Conservation (phyloP, 53 echinoderm and acorn worm species). For the Holothuria scabra region DNA sequence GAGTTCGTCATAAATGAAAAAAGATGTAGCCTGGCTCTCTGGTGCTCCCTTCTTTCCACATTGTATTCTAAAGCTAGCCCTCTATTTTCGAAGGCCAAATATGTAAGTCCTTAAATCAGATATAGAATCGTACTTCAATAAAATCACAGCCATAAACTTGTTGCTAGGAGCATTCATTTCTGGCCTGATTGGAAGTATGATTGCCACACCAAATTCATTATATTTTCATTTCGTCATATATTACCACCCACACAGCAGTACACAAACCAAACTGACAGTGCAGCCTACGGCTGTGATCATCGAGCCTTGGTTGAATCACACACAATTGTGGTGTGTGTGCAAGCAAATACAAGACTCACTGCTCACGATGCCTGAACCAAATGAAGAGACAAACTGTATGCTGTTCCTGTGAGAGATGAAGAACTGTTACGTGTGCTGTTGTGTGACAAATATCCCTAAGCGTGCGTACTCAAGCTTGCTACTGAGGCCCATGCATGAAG, state of each 20-base stretch:
- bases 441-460: constrained; percentile 28
- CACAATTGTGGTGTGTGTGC: not conserved
- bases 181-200: constrained; percentile 15
- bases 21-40: too few relatives aligned
- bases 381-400: not conserved
- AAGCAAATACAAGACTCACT: not conserved
- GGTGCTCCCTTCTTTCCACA: too few relatives aligned
- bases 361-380: not conserved
- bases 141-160: constrained; percentile 14
- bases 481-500: constrained; percentile 25
- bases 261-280: constrained; percentile 30
- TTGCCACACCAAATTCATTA: constrained; percentile 26
- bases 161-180: constrained; percentile 25
- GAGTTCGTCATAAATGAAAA: too few relatives aligned
- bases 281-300: constrained; percentile 24
- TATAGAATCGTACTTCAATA: too few relatives aligned
- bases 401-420: not conserved
- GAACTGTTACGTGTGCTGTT: constrained; percentile 2
- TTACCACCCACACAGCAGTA: constrained; percentile 22
- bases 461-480: constrained; percentile 27
- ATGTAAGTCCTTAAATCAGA: too few relatives aligned
- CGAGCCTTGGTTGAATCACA: constrained; percentile 35
- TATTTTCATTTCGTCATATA: constrained; percentile 24
- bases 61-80: too few relatives aligned
- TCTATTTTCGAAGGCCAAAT: too few relatives aligned